Conservation (phyloP, 2,113 vertebrate species). For the Serilophus lunatus region DNA sequence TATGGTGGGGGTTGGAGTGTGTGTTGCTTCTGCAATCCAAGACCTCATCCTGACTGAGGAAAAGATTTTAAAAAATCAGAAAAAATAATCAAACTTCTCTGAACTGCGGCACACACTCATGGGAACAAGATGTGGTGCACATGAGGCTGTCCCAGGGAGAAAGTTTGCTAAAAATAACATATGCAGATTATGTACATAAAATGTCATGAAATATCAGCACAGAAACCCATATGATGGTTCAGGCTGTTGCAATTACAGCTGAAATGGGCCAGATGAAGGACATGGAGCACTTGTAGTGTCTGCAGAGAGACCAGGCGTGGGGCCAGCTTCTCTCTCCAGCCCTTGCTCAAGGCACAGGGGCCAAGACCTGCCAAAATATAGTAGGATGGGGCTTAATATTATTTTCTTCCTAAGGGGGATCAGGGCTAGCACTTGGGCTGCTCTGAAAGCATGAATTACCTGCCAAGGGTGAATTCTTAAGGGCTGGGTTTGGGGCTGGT, state of each 20-base stretch:
- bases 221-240: neutral
- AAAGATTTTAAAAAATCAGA: too few relatives aligned
- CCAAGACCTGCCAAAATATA: neutral
- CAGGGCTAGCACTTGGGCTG: neutral
- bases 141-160: conserved; percentile 52
- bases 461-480: neutral
- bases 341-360: rapidly evolving
- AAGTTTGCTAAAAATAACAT: conserved; percentile 61
- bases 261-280: conserved; percentile 34
- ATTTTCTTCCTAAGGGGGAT: neutral
- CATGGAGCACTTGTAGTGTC: neutral
- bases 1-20: neutral
- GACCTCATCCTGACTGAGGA: neutral
- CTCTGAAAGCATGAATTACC: neutral
- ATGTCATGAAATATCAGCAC: conserved; percentile 57
- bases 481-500: neutral
- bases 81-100: neutral
- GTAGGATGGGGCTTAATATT: rapidly evolving
- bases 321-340: neutral
- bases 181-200: conserved; percentile 54
- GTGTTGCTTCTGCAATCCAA: neutral
- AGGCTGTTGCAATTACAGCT: conserved; percentile 43
- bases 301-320: neutral
- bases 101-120: neutral
- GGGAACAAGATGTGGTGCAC: conserved; percentile 20